Base-by-base conservation (phyloP, 2,888 invertebrate genomes). In the Allacma fusca region DNA sequence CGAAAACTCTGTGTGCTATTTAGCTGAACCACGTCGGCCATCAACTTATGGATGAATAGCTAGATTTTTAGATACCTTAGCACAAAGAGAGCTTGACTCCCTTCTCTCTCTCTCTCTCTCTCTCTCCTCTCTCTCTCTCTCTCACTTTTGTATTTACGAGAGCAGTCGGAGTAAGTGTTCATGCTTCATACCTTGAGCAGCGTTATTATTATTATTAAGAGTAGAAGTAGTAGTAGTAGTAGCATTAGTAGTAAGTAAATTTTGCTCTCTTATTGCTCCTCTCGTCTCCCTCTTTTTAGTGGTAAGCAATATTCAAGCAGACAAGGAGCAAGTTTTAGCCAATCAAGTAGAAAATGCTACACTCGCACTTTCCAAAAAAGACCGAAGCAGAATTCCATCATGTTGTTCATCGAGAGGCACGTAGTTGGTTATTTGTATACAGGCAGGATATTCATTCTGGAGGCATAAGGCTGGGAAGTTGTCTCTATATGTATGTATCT, bases 11-110 rank as follows among this genome's bases (percentile, higher is more conserved):
- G 23, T 28, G 29, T 34, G 23, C 43, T 44, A 44, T 59, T 50
- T 50, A 50, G 72, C 59, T 72, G 24, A 59, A 59, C 26, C 72
- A 72, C 72, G 72, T 72, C 72, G 72, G 72, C 72, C 72, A 72
- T 72, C 72, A 72, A 72, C 72, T 72, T 72, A 72, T 72, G 72
- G 72, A 72, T 72, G 72, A 72, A 72, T 72, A 72, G 72, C 72
- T 72, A 72, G 72, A 72, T 72, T 72, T 69, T 57, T 59, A 57
- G 72, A 72, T 72, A 72, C 72, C 72, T 71, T 23, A 29, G 29
- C 72, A 72, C 72, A 72, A 72, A 72, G 72, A 59, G 50, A 67
- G 1, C 28, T 24, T 28, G 65, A 19, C 29, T 29, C 19, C 19
- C 65, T 40, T 13, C 29, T 29, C 34, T 34, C 34, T 68, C 68